phyloP scores from a whole-genome alignment of 53 echinoderm and acorn worm species.

The Holothuria leucospilota region DNA sequence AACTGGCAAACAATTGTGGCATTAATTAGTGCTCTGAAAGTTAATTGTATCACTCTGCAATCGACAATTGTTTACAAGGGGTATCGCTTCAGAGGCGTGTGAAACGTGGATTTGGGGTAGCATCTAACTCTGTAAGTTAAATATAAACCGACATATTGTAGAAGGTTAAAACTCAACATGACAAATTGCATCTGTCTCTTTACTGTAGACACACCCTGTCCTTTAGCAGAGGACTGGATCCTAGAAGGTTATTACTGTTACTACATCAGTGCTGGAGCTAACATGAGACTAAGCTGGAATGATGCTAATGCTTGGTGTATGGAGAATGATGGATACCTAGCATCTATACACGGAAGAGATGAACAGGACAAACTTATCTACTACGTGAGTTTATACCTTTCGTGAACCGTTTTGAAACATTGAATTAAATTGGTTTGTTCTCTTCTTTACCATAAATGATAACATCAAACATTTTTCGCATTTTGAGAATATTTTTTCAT shows the following conservation, averaged over 20 bases:
- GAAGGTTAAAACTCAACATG: too few species aligned
- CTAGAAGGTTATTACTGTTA: conserved; percentile 65
- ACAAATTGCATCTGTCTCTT: background rate
- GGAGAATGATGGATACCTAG: conserved; percentile 51
- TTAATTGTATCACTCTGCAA: too few species aligned
- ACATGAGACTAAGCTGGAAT: background rate
- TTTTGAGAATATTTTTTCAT: background rate
- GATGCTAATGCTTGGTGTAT: conserved; percentile 59
- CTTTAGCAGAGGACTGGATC: conserved; percentile 23
- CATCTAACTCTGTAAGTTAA: too few species aligned
- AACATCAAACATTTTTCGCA: background rate
- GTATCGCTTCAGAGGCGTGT: too few species aligned
- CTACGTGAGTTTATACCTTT: background rate
- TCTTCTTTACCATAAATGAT: too few species aligned
- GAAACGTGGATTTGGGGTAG: too few species aligned
- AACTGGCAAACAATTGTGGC: too few species aligned
- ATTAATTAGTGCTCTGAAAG: too few species aligned
- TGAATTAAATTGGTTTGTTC: too few species aligned
- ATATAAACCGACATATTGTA: too few species aligned
- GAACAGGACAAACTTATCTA: conserved; percentile 71
- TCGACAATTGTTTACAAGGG: too few species aligned
- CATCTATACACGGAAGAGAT: conserved; percentile 58
- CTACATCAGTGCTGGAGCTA: conserved; percentile 57
- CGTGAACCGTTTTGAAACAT: background rate
- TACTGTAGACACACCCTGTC: conserved; percentile 37